Evolutionary conservation across 1,140 invertebrate species (phyloP).

Genomic region (Drosophila guanche): DNA sequence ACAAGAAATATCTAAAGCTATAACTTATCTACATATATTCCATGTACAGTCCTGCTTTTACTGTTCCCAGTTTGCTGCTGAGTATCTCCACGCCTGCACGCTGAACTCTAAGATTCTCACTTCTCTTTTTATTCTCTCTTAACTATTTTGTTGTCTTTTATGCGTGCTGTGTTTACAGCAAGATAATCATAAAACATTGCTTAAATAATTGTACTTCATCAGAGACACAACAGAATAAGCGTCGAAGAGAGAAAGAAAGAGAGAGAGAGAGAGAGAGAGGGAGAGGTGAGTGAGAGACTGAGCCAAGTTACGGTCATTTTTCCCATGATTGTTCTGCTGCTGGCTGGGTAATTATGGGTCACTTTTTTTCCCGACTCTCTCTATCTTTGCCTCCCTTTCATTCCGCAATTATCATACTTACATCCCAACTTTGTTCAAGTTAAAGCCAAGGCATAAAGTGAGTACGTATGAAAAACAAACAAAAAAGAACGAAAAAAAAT

Average conservation of each 20-base stretch:
- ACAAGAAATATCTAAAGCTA: too few species aligned
- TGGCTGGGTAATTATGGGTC: conserved; percentile 75
- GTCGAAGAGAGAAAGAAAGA: conserved; percentile 13
- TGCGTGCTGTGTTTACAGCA: conserved; percentile 72
- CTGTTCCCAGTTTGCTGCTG: too few species aligned
- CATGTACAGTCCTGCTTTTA: too few species aligned
- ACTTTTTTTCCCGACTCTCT: conserved; percentile 46
- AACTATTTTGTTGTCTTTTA: conserved; percentile 21
- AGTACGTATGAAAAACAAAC: conserved; percentile 42
- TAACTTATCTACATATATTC: too few species aligned
- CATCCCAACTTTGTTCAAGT: conserved; percentile 51
- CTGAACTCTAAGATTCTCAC: conserved; percentile 1
- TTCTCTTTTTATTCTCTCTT: conserved; percentile 3
- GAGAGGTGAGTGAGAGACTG: conserved; percentile 8
- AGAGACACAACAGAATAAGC: conserved; percentile 24
- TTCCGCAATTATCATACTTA: conserved; percentile 75
- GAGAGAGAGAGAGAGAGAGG: conserved; percentile 16
- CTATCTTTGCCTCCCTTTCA: conserved; percentile 47
- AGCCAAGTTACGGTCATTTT: conserved; percentile 53
- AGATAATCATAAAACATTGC: conserved; percentile 80
- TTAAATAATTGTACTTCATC: conserved; percentile 74
- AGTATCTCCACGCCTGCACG: not conserved
- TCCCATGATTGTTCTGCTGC: conserved; percentile 77
- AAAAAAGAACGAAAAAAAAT: conserved; percentile 45
- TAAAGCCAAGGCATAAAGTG: conserved; percentile 42